Percentiles rank a stretch among this genome's conserved stretches.
Evolutionary conservation across 2,113 vertebrate genomes (phyloP).

Genomic region (Tragelaphus imberbis): DNA sequence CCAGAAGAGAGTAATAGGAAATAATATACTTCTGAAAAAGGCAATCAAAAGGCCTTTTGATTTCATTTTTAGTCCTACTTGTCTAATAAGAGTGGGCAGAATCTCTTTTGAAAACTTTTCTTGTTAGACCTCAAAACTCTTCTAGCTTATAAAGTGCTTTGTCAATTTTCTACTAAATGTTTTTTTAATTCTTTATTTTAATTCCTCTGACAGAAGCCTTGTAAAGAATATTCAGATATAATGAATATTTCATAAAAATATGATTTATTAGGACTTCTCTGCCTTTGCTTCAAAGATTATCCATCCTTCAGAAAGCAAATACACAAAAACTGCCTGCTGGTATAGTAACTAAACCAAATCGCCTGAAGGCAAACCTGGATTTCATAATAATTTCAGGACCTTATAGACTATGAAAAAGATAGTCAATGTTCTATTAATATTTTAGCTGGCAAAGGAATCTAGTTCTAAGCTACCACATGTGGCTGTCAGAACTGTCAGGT

Average conservation of each 20-base stretch:
- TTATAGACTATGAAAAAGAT: constrained; percentile 68
- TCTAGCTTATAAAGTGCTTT: constrained; percentile 74
- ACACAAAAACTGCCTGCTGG: constrained; percentile 73
- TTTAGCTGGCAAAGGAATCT: constrained; percentile 70
- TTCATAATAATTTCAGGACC: constrained; percentile 72
- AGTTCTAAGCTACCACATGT: constrained; percentile 65
- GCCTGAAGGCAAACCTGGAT: constrained; percentile 67
- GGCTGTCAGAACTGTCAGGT: constrained; percentile 55
- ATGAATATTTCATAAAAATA: constrained; percentile 84
- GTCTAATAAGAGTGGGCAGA: not conserved
- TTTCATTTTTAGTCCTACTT: constrained; percentile 59
- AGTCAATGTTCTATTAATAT: constrained; percentile 78
- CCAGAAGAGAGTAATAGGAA: not conserved
- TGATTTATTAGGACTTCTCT: constrained; percentile 80
- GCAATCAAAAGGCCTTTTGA: not conserved
- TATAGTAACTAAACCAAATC: constrained; percentile 72
- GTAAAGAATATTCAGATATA: constrained; percentile 74
- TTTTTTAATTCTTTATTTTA: constrained; percentile 77
- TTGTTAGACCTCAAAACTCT: constrained; percentile 40
- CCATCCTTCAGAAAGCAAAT: constrained; percentile 72
- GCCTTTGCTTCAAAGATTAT: constrained; percentile 76
- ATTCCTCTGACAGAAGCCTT: constrained; percentile 75
- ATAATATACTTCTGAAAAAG: not conserved
- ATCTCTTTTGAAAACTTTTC: constrained; percentile 32
- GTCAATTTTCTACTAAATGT: constrained; percentile 77